Percentiles rank a stretch among this genome's conserved stretches.
Conservation (phyloP, 2,797 vertebrate species). For the Enteromius argenteus region DNA sequence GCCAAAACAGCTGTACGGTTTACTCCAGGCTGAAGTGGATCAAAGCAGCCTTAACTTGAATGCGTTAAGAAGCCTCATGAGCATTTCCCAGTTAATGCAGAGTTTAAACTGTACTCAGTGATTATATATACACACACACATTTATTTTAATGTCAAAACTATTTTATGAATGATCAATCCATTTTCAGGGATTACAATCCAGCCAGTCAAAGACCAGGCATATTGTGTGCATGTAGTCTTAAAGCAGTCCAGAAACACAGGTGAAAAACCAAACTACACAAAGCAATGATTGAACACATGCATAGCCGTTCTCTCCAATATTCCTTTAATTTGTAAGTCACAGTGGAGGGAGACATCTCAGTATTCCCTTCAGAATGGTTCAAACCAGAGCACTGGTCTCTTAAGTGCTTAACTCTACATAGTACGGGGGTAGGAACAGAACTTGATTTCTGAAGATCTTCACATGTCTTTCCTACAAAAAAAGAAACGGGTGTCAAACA, state of each 20-base stretch:
- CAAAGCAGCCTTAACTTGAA: neutral
- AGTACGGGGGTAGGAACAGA: neutral
- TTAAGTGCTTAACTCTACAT: neutral
- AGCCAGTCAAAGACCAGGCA: no score
- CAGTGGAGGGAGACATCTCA: neutral
- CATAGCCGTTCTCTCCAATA: neutral
- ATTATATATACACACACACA: no score
- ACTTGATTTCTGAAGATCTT: neutral
- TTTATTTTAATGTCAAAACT: neutral
- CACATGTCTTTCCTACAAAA: neutral
- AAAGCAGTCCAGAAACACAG: no score
- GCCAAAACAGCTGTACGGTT: neutral
- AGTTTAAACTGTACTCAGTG: neutral
- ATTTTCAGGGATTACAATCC: no score
- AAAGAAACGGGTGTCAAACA: neutral
- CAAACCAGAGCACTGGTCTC: neutral
- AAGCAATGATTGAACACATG: neutral
- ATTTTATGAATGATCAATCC: no score
- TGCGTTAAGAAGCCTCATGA: neutral
- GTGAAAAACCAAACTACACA: neutral
- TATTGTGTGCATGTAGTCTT: no score
- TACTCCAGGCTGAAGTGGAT: neutral
- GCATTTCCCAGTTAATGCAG: neutral
- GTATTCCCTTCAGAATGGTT: neutral
- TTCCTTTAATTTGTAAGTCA: neutral